phyloP scores from a whole-genome alignment of 2,888 invertebrate species.

The Lepidonotus clava region DNA sequence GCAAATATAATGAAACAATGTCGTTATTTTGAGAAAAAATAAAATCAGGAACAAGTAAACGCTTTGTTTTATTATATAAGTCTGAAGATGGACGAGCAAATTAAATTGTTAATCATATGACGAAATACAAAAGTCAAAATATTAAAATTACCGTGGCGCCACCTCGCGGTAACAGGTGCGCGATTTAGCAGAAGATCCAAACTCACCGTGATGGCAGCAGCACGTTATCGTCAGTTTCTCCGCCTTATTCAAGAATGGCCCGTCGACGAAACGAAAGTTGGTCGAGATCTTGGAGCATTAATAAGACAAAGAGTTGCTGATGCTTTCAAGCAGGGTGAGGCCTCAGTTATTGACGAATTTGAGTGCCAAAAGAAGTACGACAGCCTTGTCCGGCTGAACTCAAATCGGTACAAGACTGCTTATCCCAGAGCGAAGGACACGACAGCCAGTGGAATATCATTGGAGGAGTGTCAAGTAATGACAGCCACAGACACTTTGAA shows the following conservation, averaged over 20 bases:
- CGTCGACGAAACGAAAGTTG: neutral
- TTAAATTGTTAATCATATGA: too few relatives aligned
- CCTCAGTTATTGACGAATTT: neutral
- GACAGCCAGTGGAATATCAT: neutral
- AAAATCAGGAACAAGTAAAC: too few relatives aligned
- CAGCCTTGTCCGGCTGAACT: conserved; percentile 9
- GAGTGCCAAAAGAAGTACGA: neutral
- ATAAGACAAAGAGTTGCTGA: conserved; percentile 1
- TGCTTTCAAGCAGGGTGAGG: neutral
- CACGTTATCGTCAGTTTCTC: conserved; percentile 5
- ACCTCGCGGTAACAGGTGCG: neutral
- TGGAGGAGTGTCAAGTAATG: conserved; percentile 34
- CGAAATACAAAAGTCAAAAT: too few relatives aligned
- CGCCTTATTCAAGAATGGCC: conserved; percentile 25
- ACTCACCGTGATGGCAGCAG: conserved; percentile 14
- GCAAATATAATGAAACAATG: too few relatives aligned
- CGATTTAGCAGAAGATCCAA: too few relatives aligned
- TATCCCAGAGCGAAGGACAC: conserved; percentile 25
- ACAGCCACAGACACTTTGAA: conserved; percentile 7
- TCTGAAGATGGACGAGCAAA: too few relatives aligned
- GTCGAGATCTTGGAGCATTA: neutral
- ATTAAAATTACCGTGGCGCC: too few relatives aligned
- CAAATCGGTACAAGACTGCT: neutral
- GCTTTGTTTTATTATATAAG: too few relatives aligned
- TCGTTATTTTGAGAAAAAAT: too few relatives aligned